These are phyloP conservation scores for Masnerella sp. DNA, from an alignment of 2,888 invertebrate genomes.

Conservation along the genomic window DNA sequence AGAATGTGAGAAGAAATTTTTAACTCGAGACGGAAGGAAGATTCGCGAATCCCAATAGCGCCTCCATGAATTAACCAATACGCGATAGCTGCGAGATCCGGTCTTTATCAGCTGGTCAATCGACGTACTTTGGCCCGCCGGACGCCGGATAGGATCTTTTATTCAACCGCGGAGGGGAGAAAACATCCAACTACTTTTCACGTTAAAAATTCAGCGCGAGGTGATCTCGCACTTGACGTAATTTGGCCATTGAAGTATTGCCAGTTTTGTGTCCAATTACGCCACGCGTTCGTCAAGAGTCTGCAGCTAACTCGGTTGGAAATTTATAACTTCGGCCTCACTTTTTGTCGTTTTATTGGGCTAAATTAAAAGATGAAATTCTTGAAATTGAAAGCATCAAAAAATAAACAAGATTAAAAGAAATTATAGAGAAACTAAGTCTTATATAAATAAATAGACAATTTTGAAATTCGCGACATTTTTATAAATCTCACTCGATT, in stretches of 20 bases:
- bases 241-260: slow-evolving; percentile 9
- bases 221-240: slow-evolving; percentile 21
- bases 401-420: too few relatives aligned
- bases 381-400: too few relatives aligned
- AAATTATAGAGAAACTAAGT: too few relatives aligned
- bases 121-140: slow-evolving; percentile 42
- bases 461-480: too few relatives aligned
- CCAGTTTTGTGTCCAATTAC: slow-evolving; percentile 8
- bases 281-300: background rate
- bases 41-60: slow-evolving; percentile 60
- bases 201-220: slow-evolving; percentile 22
- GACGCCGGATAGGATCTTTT: slow-evolving; percentile 67
- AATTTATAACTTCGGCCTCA: slow-evolving; percentile 5
- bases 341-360: too few relatives aligned
- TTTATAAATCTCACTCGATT: too few relatives aligned
- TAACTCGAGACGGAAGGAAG: slow-evolving; percentile 47
- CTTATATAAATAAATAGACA: too few relatives aligned
- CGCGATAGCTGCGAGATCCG: slow-evolving; percentile 62
- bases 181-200: slow-evolving; percentile 37
- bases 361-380: too few relatives aligned
- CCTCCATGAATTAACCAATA: slow-evolving; percentile 71
- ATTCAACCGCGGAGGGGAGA: slow-evolving; percentile 61
- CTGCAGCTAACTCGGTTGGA: background rate
- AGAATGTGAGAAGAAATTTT: slow-evolving; percentile 46
- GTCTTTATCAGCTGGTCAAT: slow-evolving; percentile 39